Base-by-base conservation (phyloP, 35 echinoderm and acorn worm genomes). In the Apostichopus parvimensis region DNA sequence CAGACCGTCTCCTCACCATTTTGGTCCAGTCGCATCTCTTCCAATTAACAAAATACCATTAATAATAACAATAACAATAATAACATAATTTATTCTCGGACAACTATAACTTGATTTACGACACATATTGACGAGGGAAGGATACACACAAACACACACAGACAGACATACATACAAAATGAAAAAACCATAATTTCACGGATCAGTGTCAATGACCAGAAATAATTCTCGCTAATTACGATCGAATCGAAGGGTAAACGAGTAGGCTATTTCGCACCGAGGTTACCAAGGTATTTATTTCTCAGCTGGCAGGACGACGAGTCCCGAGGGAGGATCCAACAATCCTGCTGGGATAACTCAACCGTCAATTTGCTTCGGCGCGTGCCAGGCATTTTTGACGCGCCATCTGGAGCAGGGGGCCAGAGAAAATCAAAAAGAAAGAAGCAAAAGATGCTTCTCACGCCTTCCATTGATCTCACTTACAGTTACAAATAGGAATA, bases 191-290 rank as follows among this genome's bases (percentile, higher is more conserved):
- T 54, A 82, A 82, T 82, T 56, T 56, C 52, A 55, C 8, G 25
- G 26, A 53, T 56, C 79, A 82, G 55, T 82, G 79, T 82, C 79
- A 82, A 82, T 82, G 79, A 82, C 79, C 79, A 82, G 79, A 82
- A 82, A 82, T 82, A 82, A 82, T 82, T 82, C 52, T 82, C 18
- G 55, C 79, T 82, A 82, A 82, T 82, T 82, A 82, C 79, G 79
- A 54, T 82, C 25, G 79, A 82, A 82, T 82, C 17, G 79, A 82
- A 82, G 26, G 26, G 79, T 82, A 17, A 53, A 54, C 54, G 79
- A 82, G n/a, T 68, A 68, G 64, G 18, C 18, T 11, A 68, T 68
- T 82, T 53, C 79, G 17, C 45, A 82, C 52, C 34, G 45, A 82
- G 52, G 8, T 55, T 82, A 12, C 13, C 13, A 18, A 11, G 2